A percentile compares a stretch with the other conserved stretches of the same genome.
Evolutionary conservation across 1,140 invertebrate genomes (phyloP).

Genomic region (Drosophila melanogaster): Release_6_plus_ISO1_MT NT_037436.4:5127001-5127500

Average conservation of each 20-base stretch:
- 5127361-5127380: not conserved
- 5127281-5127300: slow-evolving; percentile 13
- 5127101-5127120: too few relatives aligned
- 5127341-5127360: slow-evolving; percentile 4
- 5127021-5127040: slow-evolving; percentile 19
- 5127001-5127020: slow-evolving; percentile 15
- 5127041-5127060: slow-evolving; percentile 24
- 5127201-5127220: not conserved
- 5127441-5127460: too few relatives aligned
- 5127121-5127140: not conserved
- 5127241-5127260: not conserved
- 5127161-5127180: too few relatives aligned
- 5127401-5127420: too few relatives aligned
- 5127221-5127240: slow-evolving; percentile 1
- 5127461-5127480: too few relatives aligned
- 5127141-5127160: too few relatives aligned
- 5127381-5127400: not conserved
- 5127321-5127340: not conserved
- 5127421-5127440: too few relatives aligned
- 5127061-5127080: slow-evolving; percentile 26
- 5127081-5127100: not conserved
- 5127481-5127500: too few relatives aligned
- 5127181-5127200: too few relatives aligned
- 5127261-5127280: slow-evolving; percentile 9
- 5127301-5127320: slow-evolving; percentile 14